Evolutionary conservation across 2,888 invertebrate species (phyloP), one percentile per base, ranked within the genome.

Genomic region (Troides helena): DNA sequence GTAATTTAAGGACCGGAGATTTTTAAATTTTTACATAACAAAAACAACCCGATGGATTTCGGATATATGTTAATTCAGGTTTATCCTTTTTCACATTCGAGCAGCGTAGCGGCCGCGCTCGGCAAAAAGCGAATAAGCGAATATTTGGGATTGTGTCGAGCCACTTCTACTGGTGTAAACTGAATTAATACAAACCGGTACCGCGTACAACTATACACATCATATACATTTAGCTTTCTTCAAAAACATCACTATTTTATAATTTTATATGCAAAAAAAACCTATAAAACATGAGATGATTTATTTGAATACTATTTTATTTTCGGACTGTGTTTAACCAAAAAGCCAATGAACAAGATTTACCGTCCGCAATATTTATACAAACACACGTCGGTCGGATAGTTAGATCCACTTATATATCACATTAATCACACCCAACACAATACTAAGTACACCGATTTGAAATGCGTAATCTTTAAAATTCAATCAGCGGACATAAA

Each of bases 11-110:
- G 86, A 86, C 77, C 74, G 79, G 74, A 80, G 82, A 46, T 62
- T 81, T 87, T 83, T 80, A 81, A 83, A 81, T 80, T 85, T 86
- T 85, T 80, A 87, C 81, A 84, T 84, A 78, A 86, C 84, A 89
- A 87, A 88, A 86, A 86, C 82, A 76, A 39, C 21, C 58, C 50
- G 63, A 81, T 83, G 81, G 81, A 79, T 78, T 84, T 80, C 78
- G 77, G 78, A 84, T 81, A 83, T 90, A 88, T 88, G 87, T 89
- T 89, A 87, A 88, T 88, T 83, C 78, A 73, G 77, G 76, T 85
- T 86, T 85, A 87, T 86, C 85, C 81, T 83, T 79, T 77, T 75
- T 78, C 77, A 78, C 85, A 87, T 88, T 87, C 88, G 78, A 78
- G 72, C 79, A 74, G 79, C 85, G 86, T 81, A 80, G 81, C 69